phyloP scores from a whole-genome alignment of 2,797 vertebrate species.

The Microctenopoma steveboyesi region DNA sequence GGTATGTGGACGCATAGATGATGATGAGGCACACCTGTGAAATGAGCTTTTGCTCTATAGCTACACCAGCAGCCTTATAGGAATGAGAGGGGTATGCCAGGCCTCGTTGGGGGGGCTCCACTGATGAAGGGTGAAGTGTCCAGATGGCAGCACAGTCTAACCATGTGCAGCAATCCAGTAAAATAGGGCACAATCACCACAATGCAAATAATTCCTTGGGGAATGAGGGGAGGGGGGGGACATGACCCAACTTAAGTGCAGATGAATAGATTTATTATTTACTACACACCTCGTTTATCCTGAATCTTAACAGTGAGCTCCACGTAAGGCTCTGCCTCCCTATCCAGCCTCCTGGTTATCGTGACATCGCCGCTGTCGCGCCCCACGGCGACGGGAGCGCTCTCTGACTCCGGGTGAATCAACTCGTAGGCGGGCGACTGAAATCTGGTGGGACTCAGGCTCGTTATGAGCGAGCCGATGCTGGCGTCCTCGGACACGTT shows the following conservation, averaged over 20 bases:
- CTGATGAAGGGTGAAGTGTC: constrained; percentile 46
- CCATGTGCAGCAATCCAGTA: constrained; percentile 54
- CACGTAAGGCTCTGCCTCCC: constrained; percentile 83
- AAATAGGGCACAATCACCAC: constrained; percentile 58
- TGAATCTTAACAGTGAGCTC: constrained; percentile 86
- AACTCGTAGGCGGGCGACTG: constrained; percentile 83
- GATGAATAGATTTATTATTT: constrained; percentile 33
- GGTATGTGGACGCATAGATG: neutral
- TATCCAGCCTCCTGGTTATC: constrained; percentile 83
- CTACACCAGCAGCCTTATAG: constrained; percentile 14
- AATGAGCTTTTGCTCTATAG: constrained; percentile 31
- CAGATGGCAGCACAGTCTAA: constrained; percentile 68
- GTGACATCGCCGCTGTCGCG: constrained; percentile 86
- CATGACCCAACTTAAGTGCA: constrained; percentile 38
- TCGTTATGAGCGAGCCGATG: constrained; percentile 83
- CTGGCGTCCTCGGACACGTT: constrained; percentile 86
- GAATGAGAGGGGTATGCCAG: constrained; percentile 34
- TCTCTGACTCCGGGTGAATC: constrained; percentile 80
- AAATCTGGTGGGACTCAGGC: constrained; percentile 80
- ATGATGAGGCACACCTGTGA: constrained; percentile 66
- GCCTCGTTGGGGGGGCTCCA: constrained; percentile 40
- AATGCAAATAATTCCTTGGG: constrained; percentile 52
- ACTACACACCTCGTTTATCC: constrained; percentile 84
- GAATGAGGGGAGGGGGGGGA: neutral
- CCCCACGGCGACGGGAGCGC: constrained; percentile 83